Conservation (phyloP, 2,113 vertebrate genomes). For the Coptodon rendalli region DNA sequence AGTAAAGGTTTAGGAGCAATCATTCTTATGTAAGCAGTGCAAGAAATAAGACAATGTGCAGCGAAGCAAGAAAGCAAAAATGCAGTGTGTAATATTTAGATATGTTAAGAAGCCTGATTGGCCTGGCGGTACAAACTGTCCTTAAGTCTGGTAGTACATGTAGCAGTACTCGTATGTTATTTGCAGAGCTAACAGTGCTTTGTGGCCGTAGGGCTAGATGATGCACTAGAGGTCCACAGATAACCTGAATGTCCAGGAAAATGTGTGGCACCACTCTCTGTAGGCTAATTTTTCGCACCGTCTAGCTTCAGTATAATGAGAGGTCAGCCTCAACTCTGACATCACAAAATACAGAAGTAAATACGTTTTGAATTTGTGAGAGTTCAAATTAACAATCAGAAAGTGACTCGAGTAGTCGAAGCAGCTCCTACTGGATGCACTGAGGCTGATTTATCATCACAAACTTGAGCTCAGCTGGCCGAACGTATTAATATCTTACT, state of each 20-base stretch:
- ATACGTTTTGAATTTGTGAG: accelerated
- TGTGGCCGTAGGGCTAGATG: background rate
- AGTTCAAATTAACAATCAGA: background rate
- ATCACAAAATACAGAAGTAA: background rate
- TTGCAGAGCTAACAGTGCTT: background rate
- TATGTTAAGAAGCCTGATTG: background rate
- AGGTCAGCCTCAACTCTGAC: background rate
- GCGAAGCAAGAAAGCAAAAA: background rate
- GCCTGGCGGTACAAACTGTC: accelerated
- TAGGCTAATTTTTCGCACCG: accelerated
- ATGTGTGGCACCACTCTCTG: background rate
- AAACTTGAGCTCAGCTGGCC: background rate
- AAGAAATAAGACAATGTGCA: background rate
- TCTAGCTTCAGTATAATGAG: background rate
- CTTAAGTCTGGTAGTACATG: background rate
- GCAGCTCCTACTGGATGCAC: background rate
- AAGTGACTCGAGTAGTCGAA: accelerated
- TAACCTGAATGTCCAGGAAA: background rate
- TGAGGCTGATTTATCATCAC: background rate
- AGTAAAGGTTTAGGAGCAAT: accelerated
- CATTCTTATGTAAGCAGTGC: background rate
- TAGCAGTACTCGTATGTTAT: background rate
- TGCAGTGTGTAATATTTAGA: background rate
- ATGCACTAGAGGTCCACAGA: background rate
- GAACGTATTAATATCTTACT: background rate